Conservation (phyloP, 2,113 vertebrate genomes). For the Amphiprion ocellaris region DNA sequence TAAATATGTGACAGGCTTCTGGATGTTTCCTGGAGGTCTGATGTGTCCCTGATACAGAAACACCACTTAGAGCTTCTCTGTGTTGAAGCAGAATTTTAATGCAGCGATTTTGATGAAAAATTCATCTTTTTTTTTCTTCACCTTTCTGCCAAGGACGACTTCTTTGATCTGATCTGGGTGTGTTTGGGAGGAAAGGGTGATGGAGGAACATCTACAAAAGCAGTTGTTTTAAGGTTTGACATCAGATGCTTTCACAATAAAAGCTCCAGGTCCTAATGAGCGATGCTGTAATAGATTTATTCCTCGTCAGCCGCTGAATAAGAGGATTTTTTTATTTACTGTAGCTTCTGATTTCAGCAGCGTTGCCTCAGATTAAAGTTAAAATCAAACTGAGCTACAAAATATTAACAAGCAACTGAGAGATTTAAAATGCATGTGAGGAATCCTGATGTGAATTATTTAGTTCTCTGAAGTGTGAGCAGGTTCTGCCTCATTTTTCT, state of each 20-base stretch:
- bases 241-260: slow-evolving; percentile 36
- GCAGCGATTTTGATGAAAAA: slow-evolving; percentile 68
- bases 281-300: not conserved
- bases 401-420: too few relatives aligned
- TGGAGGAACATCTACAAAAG: not conserved
- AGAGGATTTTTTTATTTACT: not conserved
- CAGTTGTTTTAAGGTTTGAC: too few relatives aligned
- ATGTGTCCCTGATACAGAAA: not conserved
- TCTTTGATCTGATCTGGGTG: slow-evolving; percentile 72
- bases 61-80: slow-evolving; percentile 38
- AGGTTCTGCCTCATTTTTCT: too few relatives aligned
- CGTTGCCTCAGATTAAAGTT: too few relatives aligned
- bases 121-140: slow-evolving; percentile 31
- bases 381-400: too few relatives aligned
- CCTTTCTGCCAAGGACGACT: slow-evolving; percentile 49
- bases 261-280: slow-evolving; percentile 40
- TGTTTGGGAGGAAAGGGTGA: slow-evolving; percentile 16
- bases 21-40: too few relatives aligned
- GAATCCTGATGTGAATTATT: too few relatives aligned
- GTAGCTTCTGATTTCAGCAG: too few relatives aligned
- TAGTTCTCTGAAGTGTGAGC: too few relatives aligned
- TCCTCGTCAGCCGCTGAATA: not conserved
- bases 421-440: too few relatives aligned
- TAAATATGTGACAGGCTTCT: too few relatives aligned
- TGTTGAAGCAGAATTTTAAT: slow-evolving; percentile 63